Evolutionary conservation across 2,113 vertebrate species (phyloP).

Genomic region (Ploceus nigricollis): DNA sequence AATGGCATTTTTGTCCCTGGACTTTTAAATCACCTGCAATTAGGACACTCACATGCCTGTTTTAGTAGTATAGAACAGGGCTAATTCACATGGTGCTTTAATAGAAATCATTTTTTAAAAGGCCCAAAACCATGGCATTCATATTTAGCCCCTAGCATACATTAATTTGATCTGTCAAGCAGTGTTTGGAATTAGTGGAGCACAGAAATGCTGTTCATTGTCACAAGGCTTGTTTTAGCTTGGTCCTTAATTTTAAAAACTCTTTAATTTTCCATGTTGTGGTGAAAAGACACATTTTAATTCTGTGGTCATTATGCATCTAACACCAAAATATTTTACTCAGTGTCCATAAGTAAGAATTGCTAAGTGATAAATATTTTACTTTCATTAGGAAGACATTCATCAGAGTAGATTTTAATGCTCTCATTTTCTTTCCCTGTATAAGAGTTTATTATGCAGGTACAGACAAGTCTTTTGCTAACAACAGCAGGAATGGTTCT

Average conservation of each 20-base stretch:
- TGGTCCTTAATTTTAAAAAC: neutral
- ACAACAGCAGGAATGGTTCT: constrained; percentile 41
- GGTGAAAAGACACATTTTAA: neutral
- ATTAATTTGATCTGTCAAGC: neutral
- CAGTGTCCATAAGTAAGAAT: neutral
- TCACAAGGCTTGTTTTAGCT: neutral
- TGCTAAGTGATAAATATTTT: neutral
- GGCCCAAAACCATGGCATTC: neutral
- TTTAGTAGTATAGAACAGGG: neutral
- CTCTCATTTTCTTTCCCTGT: neutral
- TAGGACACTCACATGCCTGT: neutral
- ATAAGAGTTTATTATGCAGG: constrained; percentile 9
- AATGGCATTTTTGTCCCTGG: neutral
- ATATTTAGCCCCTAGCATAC: neutral
- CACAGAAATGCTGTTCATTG: neutral
- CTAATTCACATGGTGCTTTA: neutral
- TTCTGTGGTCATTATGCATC: neutral
- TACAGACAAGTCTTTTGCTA: constrained; percentile 20
- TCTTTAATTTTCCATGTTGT: neutral
- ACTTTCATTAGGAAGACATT: neutral
- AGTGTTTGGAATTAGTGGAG: neutral
- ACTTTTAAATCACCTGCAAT: neutral
- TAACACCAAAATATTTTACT: neutral
- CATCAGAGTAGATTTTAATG: neutral
- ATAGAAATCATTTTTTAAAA: neutral